Evolutionary conservation across 2,113 vertebrate genomes (phyloP).

Genomic region (Tragelaphus scriptus): DNA sequence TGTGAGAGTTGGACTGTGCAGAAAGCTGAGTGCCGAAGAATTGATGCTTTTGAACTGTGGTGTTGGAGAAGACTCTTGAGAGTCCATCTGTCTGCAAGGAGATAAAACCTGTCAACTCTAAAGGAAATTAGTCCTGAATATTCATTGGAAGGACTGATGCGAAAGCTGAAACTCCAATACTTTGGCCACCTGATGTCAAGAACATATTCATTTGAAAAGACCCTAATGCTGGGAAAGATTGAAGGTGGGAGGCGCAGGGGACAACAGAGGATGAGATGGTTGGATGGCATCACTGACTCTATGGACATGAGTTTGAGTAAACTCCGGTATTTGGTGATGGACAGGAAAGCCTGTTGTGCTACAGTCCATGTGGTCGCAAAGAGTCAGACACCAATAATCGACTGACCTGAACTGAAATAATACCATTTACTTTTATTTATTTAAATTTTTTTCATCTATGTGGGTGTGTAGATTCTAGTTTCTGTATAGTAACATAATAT

Average conservation of each 20-base stretch:
- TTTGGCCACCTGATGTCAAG: neutral
- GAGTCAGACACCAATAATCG: neutral
- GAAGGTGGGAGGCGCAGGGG: neutral
- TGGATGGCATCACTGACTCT: neutral
- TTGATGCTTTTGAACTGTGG: neutral
- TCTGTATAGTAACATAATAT: neutral
- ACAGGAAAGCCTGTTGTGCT: neutral
- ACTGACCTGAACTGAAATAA: neutral
- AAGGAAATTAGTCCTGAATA: neutral
- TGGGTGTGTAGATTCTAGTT: neutral
- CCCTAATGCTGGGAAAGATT: neutral
- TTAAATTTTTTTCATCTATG: neutral
- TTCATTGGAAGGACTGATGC: neutral
- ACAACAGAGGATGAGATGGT: neutral
- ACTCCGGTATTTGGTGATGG: rapidly evolving
- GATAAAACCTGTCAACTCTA: neutral
- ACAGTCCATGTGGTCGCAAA: neutral
- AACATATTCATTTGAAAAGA: neutral
- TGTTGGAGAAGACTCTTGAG: neutral
- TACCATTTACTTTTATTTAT: neutral
- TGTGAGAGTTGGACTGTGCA: neutral
- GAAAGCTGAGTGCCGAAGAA: neutral
- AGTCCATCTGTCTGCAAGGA: neutral
- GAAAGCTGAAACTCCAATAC: neutral
- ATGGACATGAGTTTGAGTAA: neutral